phyloP scores from a whole-genome alignment of 2,888 invertebrate species.

The Tenthredo livida region DNA sequence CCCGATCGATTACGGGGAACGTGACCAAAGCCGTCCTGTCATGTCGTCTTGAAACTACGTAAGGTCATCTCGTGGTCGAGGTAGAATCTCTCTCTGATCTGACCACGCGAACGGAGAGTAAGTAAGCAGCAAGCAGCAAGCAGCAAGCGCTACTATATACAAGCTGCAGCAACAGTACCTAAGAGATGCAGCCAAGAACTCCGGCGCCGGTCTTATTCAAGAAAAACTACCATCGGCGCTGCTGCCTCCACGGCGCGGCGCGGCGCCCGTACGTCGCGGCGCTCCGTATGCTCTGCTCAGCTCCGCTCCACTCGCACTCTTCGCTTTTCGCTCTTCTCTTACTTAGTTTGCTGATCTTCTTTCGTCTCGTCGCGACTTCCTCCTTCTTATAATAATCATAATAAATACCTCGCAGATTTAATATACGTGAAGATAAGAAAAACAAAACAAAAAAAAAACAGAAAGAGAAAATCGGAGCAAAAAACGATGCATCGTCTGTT shows the following conservation, averaged over 20 bases:
- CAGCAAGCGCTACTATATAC: not conserved
- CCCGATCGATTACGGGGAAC: conserved; percentile 34
- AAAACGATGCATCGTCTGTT: not conserved
- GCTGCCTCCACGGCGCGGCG: not conserved
- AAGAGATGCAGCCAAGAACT: conserved; percentile 15
- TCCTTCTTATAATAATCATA: not conserved
- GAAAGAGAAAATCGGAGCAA: not conserved
- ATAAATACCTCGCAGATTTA: not conserved
- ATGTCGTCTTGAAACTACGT: conserved; percentile 29
- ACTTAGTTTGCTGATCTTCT: not conserved
- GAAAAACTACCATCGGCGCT: conserved; percentile 18
- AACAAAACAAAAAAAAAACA: not conserved
- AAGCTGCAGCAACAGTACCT: not conserved
- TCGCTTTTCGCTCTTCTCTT: no score
- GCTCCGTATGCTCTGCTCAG: no score
- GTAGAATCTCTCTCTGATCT: conserved; percentile 20
- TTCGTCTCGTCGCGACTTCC: conserved; percentile 21
- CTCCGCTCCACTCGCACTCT: no score
- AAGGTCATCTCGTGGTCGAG: conserved; percentile 22
- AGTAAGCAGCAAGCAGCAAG: no score
- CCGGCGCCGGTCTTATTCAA: conserved; percentile 39
- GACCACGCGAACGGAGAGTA: not conserved
- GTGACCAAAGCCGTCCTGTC: conserved; percentile 21
- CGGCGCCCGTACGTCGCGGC: not conserved
- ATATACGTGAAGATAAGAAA: not conserved